Conservation (phyloP, 2,888 invertebrate species). For the Andricus curvator region DNA sequence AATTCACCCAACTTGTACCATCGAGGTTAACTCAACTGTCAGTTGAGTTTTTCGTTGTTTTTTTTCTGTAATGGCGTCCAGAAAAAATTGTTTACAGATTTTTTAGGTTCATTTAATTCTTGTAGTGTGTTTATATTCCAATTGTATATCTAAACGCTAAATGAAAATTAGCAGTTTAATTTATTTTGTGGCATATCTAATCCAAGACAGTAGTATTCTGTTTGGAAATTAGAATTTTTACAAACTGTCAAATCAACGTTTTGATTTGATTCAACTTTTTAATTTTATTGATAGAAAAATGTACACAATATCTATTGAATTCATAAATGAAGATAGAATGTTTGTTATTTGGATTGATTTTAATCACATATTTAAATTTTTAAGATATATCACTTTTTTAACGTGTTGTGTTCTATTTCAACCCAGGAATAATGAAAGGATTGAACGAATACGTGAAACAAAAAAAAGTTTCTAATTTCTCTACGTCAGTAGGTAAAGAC, state of each 20-base stretch:
- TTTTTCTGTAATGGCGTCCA: not conserved
- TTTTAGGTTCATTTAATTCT: not conserved
- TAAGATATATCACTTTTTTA: not conserved
- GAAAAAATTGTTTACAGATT: not conserved
- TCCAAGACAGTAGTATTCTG: not conserved
- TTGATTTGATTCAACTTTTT: not conserved
- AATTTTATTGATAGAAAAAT: not conserved
- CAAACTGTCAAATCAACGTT: not conserved
- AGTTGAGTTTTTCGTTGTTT: not conserved
- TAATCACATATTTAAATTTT: not conserved
- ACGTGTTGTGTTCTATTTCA: not conserved
- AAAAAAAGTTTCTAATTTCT: too few species aligned
- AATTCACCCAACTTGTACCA: not conserved
- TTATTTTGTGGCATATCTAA: not conserved
- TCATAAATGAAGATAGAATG: too few species aligned
- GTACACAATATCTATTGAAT: not conserved
- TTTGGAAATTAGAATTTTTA: not conserved
- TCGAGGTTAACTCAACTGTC: slow-evolving; percentile 18
- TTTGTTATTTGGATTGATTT: too few species aligned
- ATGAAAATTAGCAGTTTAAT: not conserved
- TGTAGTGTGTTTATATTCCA: not conserved
- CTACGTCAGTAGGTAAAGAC: too few species aligned
- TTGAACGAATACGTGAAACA: too few species aligned
- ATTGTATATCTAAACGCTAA: not conserved
- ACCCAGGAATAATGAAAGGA: not conserved